Percentiles rank a stretch among this genome's conserved stretches.
Conservation (phyloP, 2,113 vertebrate genomes). For the Solenodon paradoxus region DNA sequence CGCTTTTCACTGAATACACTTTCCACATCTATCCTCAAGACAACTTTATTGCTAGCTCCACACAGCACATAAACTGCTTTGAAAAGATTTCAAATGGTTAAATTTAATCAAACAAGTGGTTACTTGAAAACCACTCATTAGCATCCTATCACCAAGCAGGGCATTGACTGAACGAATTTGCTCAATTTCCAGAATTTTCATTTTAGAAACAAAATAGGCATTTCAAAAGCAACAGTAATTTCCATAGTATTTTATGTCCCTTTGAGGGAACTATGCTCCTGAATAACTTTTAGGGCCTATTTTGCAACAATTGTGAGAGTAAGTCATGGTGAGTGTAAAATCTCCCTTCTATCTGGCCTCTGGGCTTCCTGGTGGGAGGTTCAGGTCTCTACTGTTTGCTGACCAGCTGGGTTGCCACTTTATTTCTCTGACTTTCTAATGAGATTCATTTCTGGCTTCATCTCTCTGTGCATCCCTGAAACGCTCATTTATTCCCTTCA, state of each 20-base stretch:
- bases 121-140: slow-evolving; percentile 67
- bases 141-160: slow-evolving; percentile 48
- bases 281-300: not conserved
- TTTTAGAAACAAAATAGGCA: slow-evolving; percentile 35
- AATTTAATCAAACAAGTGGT: slow-evolving; percentile 63
- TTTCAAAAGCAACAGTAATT: not conserved
- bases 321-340: not conserved
- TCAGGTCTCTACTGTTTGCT: not conserved
- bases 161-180: slow-evolving; percentile 45
- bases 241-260: not conserved
- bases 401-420: not conserved
- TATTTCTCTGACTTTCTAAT: not conserved
- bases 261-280: not conserved
- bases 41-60: slow-evolving; percentile 68
- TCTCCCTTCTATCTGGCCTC: not conserved
- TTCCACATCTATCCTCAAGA: slow-evolving; percentile 70
- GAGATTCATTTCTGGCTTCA: not conserved
- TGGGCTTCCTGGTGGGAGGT: too few species aligned
- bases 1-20: slow-evolving; percentile 51
- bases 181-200: slow-evolving; percentile 50
- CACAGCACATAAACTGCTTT: slow-evolving; percentile 60
- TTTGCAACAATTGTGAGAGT: not conserved
- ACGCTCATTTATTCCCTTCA: not conserved
- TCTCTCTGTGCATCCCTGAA: not conserved
- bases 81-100: slow-evolving; percentile 62